Base-by-base conservation (phyloP, 1,140 invertebrate genomes). In the Chrysopa pallens region DNA sequence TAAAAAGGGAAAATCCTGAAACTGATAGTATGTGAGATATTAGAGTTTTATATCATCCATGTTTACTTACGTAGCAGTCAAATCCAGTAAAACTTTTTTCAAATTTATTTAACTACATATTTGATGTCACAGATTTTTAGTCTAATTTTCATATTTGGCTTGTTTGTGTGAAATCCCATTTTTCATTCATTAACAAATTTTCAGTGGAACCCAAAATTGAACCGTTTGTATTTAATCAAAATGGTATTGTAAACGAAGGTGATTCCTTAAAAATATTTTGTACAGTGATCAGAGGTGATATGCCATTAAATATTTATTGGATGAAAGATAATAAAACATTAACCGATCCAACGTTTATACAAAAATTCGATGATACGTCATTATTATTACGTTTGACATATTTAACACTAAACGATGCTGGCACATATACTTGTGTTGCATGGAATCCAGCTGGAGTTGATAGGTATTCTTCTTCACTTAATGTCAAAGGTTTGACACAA, bases 341-440 rank as follows among this genome's bases (percentile, higher is more conserved):
- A 9, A n/a, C 6, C 23, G 12, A 61, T 64, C 33, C 56, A 49
- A 48, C 59, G 57, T 11, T 9, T 23, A 39, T 17, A 11, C 38
- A 39, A 39, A 39, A 23, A 23, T 8, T 39, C 11, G 38, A 39
- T 12, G 38, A 39, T n/a, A 15, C 7, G 2, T 9, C 38, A 9
- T 4, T 39, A 1, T 23, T 39, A n/a, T 17, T 39, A 27, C 15
- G 23, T 27, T 28, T 42, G 15, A 11, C 33, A 8, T 40, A 33
- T 42, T 28, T 42, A 17, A 47, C 33, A 27, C 8, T 42, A 41
- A 61, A 67, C 46, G 74, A 83, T 59, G 64, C 73, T 43, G 83
- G 82, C 9, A 77, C 80, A 53, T 85, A 84, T 57, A 77, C 80
- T 11, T 86, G 83, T 59, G 59, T 70, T 27, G 81, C 76, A 17